phyloP scores from a whole-genome alignment of 2,888 invertebrate species.

The Erynnis tages region DNA sequence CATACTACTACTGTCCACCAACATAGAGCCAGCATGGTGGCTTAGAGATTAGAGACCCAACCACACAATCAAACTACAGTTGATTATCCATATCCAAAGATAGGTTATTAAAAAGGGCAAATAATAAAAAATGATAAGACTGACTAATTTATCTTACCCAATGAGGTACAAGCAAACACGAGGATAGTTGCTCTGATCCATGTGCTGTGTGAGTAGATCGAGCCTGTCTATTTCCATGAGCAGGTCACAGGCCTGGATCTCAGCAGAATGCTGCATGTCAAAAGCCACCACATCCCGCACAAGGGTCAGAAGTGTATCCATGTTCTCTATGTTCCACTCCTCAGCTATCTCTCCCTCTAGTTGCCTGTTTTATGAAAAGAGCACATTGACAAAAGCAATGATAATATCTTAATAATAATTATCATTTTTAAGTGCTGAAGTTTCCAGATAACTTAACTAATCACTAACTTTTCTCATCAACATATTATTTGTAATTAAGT shows the following conservation, averaged over 20 bases:
- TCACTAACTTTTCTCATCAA: too few relatives aligned
- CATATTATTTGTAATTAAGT: too few relatives aligned
- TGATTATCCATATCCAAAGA: too few relatives aligned
- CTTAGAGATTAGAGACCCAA: too few relatives aligned
- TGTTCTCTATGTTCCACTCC: conserved; percentile 86
- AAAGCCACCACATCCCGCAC: conserved; percentile 95
- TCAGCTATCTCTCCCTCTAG: conserved; percentile 93
- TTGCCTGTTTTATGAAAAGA: conserved; percentile 82
- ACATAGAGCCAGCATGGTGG: too few relatives aligned
- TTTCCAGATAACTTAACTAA: too few relatives aligned
- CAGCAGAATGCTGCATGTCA: conserved; percentile 98
- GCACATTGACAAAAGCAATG: conserved; percentile 5
- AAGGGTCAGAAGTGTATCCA: conserved; percentile 86
- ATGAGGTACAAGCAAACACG: conserved; percentile 96
- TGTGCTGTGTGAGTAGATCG: conserved; percentile 91
- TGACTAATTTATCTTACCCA: conserved; percentile 51
- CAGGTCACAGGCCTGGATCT: conserved; percentile 98
- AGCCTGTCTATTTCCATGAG: conserved; percentile 98
- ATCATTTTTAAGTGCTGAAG: too few relatives aligned
- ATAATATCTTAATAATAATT: not conserved
- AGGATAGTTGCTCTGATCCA: conserved; percentile 93
- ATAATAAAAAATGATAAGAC: too few relatives aligned
- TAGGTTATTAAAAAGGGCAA: too few relatives aligned
- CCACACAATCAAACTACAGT: too few relatives aligned
- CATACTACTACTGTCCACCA: too few relatives aligned